Conservation (phyloP, 2,888 invertebrate genomes). For the Iphiclides podalirius region DNA sequence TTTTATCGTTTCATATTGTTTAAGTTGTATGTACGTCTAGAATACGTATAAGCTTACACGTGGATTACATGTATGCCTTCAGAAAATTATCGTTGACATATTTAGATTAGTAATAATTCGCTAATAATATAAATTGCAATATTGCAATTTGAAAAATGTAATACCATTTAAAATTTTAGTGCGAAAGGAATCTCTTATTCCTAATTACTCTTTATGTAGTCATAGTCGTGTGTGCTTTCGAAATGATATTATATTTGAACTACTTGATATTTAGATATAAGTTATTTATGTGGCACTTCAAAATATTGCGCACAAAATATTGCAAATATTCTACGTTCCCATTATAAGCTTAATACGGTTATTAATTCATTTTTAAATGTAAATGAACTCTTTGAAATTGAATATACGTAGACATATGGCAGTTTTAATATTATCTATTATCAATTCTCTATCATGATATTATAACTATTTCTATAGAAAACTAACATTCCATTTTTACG, state of each 20-base stretch:
- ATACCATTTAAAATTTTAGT: no score
- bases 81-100: constrained; percentile 5
- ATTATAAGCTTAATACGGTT: neutral
- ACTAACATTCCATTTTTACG: neutral
- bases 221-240: constrained; percentile 23
- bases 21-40: constrained; percentile 10
- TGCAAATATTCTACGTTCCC: neutral
- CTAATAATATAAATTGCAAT: neutral
- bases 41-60: constrained; percentile 2
- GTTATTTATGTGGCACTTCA: constrained; percentile 14
- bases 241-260: constrained; percentile 18
- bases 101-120: neutral
- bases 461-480: no score
- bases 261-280: constrained; percentile 10
- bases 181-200: constrained; percentile 30
- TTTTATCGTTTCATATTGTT: constrained; percentile 18
- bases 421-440: no score
- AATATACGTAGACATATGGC: no score
- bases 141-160: neutral
- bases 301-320: constrained; percentile 4
- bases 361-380: no score
- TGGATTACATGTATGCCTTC: neutral
- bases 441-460: no score
- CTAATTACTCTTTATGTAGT: constrained; percentile 13
- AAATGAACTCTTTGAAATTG: no score